Evolutionary conservation across 2,113 vertebrate species (phyloP), one percentile per base, ranked within the genome.

Genomic region (Macaca nemestrina): DNA sequence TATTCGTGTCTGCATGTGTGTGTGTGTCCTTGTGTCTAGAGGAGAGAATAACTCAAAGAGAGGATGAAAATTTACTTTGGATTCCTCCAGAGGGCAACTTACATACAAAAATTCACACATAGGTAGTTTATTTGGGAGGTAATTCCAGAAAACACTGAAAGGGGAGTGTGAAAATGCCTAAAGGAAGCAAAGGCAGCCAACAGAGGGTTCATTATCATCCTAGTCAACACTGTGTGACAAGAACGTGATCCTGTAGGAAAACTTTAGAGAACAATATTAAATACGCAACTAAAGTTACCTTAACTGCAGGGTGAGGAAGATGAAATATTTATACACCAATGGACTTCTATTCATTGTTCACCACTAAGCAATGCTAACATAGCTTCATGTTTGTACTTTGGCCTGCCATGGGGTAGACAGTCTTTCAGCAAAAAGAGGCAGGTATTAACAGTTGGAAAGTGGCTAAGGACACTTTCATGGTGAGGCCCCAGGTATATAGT

Each of bases 101-200:
- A 88, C 12, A 38, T 3, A 80, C 3, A 89, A 48, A 92, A 76
- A 8, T 13, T 45, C 23, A 64, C 50, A 2, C 23, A 5, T 11
- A 59, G 67, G 25, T 48, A 73, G 3, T 61, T 48, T 84, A 45
- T 72, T 79, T 50, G 64, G n/a, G 61, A 72, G 30, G 2, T 40
- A 48, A 67, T 25, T 38, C 9, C 5, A 67, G 55, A 22, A 50
- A 75, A 81, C 18, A 45, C 6, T 57, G 30, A 64, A 30, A 5
- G 0, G 0, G 1, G 7, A 25, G 4, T 8, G 6, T 1, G 10
- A 35, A 76, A 52, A 18, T n/a, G 23, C 40, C 23, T 30, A 30
- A 67, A 8, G 8, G 27, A 72, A 80, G 17, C 11, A 72, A 73
- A 40, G 12, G 4, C 82, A 79, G 52, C 25, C 5, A 35, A 50